Base-by-base conservation (phyloP, 2,888 invertebrate species). In the Agonopterix alstromeriana region DNA sequence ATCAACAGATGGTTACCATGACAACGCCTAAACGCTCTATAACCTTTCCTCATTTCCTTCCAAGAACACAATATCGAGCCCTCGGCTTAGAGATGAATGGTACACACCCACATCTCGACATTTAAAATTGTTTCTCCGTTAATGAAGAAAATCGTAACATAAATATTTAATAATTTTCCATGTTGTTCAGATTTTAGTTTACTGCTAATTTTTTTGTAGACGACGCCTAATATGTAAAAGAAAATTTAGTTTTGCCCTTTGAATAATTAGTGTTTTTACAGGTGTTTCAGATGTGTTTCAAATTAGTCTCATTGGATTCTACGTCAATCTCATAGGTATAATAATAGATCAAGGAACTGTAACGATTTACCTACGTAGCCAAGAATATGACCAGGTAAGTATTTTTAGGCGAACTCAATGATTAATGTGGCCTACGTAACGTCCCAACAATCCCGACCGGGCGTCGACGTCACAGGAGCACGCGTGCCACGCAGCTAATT, bases 401-500 rank as follows among this genome's bases (percentile, higher is more conserved):
- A 84, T 84, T 78, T 84, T 79, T 82, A 80, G 76, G 56, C 54
- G 56, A 69, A 67, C 66, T 68, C 60, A 38, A 75, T 84, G 74
- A 82, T 82, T 82, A 79, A 80, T 80, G 68, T 55, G 56, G 65
- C 55, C 70, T 75, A 83, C 85, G 86, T 83, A 82, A 78, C 73
- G 71, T 57, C 54, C 53, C 54, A 81, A 79, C 67, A 78, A 85
- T 81, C 77, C 67, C 65, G 68, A 68, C 68, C 70, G 67, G 65
- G 60, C 53, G 63, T 59, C 75, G 64, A 84, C 87, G 87, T 88
- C 87, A 87, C 77, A 65, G 84, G 82, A 75, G 67, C 70, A 74
- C 75, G 76, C 79, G 80, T 78, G 71, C 68, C 77, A 70, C 65
- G 63, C 63, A 60, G 77, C 86, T 87, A 86, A 88, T 84, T 84